Evolutionary conservation across 2,888 invertebrate species (phyloP), one percentile per base, ranked within the genome.

Genomic region (Eremobia ochroleuca): DNA sequence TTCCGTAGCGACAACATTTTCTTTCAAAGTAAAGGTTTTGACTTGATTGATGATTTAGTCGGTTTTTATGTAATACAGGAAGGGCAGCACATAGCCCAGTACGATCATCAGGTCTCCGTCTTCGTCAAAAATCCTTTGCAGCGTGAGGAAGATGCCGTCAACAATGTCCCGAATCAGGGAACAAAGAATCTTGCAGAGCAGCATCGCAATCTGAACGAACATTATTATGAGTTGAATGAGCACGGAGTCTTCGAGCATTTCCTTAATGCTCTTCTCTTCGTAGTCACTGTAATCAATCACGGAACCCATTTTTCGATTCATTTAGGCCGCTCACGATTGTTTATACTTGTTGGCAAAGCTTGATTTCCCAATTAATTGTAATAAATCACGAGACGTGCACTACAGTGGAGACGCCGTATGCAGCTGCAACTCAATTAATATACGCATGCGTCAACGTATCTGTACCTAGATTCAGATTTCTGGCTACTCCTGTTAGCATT

Each of bases 401-500:
- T 46, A 31, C n/a, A 40, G 21, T 28, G n/a, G 21, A 21, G 52
- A 15, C 34, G 25, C 28, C 21, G 2, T 25, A 28, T 84, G 80
- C 73, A 81, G 80, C n/a, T 84, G 85, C 85, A 80, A 31, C 34
- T 68, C 6, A 49, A 79, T 65, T 52, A 62, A 9, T 21, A 43
- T 58, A 73, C 85, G 81, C 81, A 81, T 81, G 81, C 81, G 81
- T 80, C 64, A 31, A 68, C 37, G n/a, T 68, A 2, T 25, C 25
- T 74, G 67, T 66, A 18, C 21, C 69, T 70, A 70, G 28, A 15
- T 59, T 52, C 64, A 73, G 73, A 66, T 55, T n/a, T 55, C 25
- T 34, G 28, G 11, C 40, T 55, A 4, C 11, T 15, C n/a, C 34
- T 55, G 15, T 52, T 61, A 31, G 58, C 25, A 25, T 13, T 52